These are phyloP conservation scores for Emydocephalus ijimae DNA, from an alignment of 2,113 vertebrate genomes.

Conservation along the genomic window DNA sequence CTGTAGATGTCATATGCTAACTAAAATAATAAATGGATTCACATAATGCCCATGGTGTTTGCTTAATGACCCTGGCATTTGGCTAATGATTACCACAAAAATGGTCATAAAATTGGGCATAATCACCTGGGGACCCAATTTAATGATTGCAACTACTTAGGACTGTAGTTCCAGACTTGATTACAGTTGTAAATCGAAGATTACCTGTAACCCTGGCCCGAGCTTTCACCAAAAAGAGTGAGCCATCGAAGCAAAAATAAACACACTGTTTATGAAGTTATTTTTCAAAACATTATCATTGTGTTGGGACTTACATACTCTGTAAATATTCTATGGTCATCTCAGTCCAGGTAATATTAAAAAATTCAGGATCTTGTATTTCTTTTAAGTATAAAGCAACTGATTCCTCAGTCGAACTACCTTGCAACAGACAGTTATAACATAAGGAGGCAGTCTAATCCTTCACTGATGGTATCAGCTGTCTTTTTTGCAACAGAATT, in stretches of 20 bases:
- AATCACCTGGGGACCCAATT: not conserved
- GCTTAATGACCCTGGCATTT: not conserved
- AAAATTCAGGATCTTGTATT: not conserved
- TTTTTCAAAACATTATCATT: not conserved
- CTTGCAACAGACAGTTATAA: not conserved
- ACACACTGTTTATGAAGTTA: not conserved
- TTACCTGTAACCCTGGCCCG: not conserved
- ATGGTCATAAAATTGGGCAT: not conserved
- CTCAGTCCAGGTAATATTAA: not conserved
- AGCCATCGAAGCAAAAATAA: not conserved
- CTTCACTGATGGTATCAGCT: slow-evolving; percentile 29
- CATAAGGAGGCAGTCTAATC: not conserved
- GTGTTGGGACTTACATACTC: not conserved
- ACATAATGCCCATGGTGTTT: not conserved
- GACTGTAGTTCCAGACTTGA: not conserved
- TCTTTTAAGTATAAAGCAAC: not conserved
- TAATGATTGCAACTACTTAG: not conserved
- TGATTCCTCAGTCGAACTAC: not conserved
- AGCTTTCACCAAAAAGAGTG: not conserved
- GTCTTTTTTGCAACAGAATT: slow-evolving; percentile 44
- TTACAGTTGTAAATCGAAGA: not conserved
- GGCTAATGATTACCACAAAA: not conserved
- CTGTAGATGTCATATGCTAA: not conserved
- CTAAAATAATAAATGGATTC: not conserved
- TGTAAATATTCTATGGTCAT: not conserved